Base-by-base conservation (phyloP, 2,888 invertebrate species). In the Neocrepidodera transversa region DNA sequence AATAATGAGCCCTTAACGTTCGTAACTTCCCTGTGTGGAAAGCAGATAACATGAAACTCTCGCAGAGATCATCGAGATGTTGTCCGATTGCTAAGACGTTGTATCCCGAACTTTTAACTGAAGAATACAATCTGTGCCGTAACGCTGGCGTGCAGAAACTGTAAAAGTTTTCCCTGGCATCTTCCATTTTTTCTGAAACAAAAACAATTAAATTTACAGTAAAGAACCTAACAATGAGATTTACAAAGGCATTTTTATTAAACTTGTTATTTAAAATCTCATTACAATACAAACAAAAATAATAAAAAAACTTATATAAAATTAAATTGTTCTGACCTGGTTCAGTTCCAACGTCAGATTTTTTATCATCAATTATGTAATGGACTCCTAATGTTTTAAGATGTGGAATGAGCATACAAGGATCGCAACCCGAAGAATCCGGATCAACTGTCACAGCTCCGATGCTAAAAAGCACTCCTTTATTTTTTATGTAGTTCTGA, bases 81-180 rank as follows among this genome's bases (percentile, higher is more conserved):
- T 95, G 94, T 1, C 92, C 94, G 26, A 95, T 81, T 0, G 93
- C 94, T n/a, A 93, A 82, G 1, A 94, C 94, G 75, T 93, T 91
- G 81, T 92, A 95, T 0, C 88, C 88, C 69, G 91, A 87, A 54
- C 86, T 83, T 62, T 88, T 84, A 0, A 93, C 93, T 20, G 90
- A 84, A 0, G 86, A 82, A 76, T 92, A 92, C 30, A 93, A 84
- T 61, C 91, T 85, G 3, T 90, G 88, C 10, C 93, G 84, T 64
- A 88, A 87, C 76, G 87, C 84, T 60, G 89, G 85, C 45, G 86
- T 84, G 73, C 91, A 87, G 82, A 92, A 93, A 72, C 90, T 91
- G 71, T 87, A 74, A 18, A 73, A 66, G 58, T 75, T 77, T 52
- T 77, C 76, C 62, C 72, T 74, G 35, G 72, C 84, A 68, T 82